Conservation (phyloP, 2,113 vertebrate species). For the Catharus fuscescens region DNA sequence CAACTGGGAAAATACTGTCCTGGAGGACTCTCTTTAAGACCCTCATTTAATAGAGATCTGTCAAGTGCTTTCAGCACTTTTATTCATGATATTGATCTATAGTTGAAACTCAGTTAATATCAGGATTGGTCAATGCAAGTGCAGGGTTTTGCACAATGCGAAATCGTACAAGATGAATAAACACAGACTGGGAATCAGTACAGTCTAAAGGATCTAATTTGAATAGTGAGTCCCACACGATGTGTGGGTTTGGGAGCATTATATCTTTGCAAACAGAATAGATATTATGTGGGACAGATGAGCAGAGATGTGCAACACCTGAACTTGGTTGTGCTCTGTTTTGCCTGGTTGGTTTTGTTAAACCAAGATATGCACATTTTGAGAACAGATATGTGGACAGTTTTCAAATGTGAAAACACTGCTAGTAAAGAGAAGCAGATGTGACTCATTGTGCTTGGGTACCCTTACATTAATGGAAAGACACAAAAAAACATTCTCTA, state of each 20-base stretch:
- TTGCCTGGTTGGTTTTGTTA: background rate
- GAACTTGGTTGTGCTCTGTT: background rate
- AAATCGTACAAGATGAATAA: background rate
- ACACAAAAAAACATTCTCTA: background rate
- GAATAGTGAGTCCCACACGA: background rate
- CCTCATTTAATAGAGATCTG: background rate
- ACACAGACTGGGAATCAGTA: background rate
- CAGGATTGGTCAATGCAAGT: background rate
- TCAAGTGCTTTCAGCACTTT: background rate
- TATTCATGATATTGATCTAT: background rate
- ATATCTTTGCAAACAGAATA: background rate
- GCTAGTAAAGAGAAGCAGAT: background rate
- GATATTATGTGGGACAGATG: background rate
- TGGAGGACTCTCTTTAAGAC: background rate
- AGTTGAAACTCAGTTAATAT: background rate
- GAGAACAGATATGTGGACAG: background rate
- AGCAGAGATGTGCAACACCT: background rate
- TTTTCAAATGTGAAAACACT: background rate
- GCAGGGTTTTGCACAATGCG: background rate
- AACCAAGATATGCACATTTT: background rate
- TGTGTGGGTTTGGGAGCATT: fast-evolving
- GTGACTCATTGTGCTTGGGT: background rate
- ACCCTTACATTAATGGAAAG: background rate
- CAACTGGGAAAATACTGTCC: background rate
- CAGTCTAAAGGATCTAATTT: background rate